Evolutionary conservation across 2,113 vertebrate species (phyloP).

Genomic region (Cebus imitator): DNA sequence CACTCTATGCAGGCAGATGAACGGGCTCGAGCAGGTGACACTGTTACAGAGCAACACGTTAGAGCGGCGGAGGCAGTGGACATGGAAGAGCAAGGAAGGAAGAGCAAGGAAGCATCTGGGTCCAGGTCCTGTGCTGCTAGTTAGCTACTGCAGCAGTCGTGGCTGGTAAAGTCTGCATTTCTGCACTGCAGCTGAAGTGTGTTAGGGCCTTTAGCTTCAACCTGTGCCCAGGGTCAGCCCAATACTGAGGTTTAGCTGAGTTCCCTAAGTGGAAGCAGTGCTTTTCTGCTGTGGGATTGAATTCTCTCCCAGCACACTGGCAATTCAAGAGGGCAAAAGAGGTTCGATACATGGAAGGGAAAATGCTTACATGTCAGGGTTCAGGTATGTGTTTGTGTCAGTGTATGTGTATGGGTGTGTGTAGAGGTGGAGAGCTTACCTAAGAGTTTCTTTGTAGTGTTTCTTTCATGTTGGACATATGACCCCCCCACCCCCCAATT

Average conservation of each 20-base stretch:
- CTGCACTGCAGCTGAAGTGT: background rate
- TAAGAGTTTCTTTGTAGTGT: background rate
- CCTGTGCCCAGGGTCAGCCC: background rate
- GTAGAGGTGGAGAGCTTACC: background rate
- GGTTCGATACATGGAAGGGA: slow-evolving; percentile 4
- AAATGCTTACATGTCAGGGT: background rate
- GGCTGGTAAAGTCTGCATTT: background rate
- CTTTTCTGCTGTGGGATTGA: background rate
- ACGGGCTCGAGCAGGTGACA: background rate
- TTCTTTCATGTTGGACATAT: background rate
- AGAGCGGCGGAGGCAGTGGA: background rate
- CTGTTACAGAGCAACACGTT: background rate
- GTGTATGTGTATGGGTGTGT: background rate
- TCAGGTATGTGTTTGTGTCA: background rate
- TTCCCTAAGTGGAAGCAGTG: background rate
- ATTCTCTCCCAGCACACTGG: background rate
- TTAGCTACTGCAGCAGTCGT: background rate
- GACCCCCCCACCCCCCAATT: background rate
- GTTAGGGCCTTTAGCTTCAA: background rate
- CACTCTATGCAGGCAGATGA: slow-evolving; percentile 69
- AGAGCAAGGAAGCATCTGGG: slow-evolving; percentile 4
- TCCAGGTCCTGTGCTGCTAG: background rate
- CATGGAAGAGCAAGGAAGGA: background rate
- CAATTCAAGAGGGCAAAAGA: background rate
- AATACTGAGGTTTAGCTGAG: background rate